phyloP scores from a whole-genome alignment of 1,140 invertebrate species.

The Anoplophora glabripennis region DNA sequence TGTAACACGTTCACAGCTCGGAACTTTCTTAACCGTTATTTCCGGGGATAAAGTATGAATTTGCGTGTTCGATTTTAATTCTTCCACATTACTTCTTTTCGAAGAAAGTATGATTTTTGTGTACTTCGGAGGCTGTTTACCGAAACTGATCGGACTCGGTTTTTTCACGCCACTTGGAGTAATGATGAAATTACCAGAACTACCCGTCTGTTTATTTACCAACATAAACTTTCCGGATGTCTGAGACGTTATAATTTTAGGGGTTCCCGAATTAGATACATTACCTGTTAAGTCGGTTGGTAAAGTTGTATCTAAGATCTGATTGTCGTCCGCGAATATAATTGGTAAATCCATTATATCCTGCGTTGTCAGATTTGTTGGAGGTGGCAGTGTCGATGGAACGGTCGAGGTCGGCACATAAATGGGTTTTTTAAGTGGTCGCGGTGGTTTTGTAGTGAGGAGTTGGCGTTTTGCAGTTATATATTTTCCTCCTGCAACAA shows the following conservation, averaged over 20 bases:
- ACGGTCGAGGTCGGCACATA: conserved; percentile 17
- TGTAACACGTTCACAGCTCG: neutral
- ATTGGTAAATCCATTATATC: conserved; percentile 66
- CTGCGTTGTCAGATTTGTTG: conserved; percentile 56
- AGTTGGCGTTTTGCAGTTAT: conserved; percentile 42
- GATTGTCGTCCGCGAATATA: conserved; percentile 64
- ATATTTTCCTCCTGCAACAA: conserved; percentile 25
- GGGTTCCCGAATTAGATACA: neutral
- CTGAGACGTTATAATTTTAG: conserved; percentile 24
- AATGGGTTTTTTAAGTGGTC: conserved; percentile 28
- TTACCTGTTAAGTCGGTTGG: conserved; percentile 27
- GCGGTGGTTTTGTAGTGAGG: conserved; percentile 26
- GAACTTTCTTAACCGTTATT: conserved; percentile 26
- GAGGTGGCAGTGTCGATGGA: conserved; percentile 32
- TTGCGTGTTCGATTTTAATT: conserved; percentile 16
- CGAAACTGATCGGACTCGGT: conserved; percentile 20
- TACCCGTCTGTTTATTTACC: conserved; percentile 41
- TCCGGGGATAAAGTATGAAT: conserved; percentile 23
- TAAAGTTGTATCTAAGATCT: conserved; percentile 49
- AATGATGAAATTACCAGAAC: conserved; percentile 37
- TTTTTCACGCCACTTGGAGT: conserved; percentile 26
- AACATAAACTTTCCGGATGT: conserved; percentile 40
- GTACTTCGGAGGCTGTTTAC: conserved; percentile 49
- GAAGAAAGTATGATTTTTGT: conserved; percentile 56
- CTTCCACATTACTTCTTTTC: conserved; percentile 43